A percentile compares a stretch with the other conserved stretches of the same genome.
Evolutionary conservation across 2,113 vertebrate genomes (phyloP).

Genomic region (Rhinopithecus roxellana): DNA sequence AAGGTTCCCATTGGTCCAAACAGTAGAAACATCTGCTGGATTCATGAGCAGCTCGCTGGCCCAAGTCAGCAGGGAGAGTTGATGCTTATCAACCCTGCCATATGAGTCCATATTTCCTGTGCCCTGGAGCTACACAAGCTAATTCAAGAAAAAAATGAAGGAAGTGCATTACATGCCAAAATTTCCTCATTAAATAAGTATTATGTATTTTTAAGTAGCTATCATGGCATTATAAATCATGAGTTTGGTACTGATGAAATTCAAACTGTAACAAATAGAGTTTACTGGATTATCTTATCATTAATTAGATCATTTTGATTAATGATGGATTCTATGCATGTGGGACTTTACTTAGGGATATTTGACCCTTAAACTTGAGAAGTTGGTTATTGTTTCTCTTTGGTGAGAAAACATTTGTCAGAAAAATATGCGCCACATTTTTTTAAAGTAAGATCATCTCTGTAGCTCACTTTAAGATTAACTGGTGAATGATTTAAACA

Average conservation of each 20-base stretch:
- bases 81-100: slow-evolving; percentile 75
- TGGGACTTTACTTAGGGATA: not conserved
- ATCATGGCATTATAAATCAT: not conserved
- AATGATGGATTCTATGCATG: not conserved
- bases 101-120: slow-evolving; percentile 78
- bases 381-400: not conserved
- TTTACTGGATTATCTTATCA: not conserved
- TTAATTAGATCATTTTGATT: not conserved
- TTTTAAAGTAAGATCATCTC: not conserved
- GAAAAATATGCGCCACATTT: not conserved
- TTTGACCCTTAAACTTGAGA: not conserved
- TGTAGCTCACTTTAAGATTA: not conserved
- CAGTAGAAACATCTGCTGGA: slow-evolving; percentile 85
- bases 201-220: slow-evolving; percentile 20
- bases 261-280: not conserved
- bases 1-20: slow-evolving; percentile 83
- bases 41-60: slow-evolving; percentile 82
- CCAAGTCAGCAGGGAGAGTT: slow-evolving; percentile 76
- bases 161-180: slow-evolving; percentile 68
- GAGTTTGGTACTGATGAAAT: slow-evolving; percentile 20
- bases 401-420: not conserved
- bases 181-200: slow-evolving; percentile 43
- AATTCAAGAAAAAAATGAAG: slow-evolving; percentile 65
- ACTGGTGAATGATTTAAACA: not conserved
- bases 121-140: slow-evolving; percentile 34